phyloP scores from a whole-genome alignment of 2,888 invertebrate species.

The Parapristionchus giblindavisi region DNA sequence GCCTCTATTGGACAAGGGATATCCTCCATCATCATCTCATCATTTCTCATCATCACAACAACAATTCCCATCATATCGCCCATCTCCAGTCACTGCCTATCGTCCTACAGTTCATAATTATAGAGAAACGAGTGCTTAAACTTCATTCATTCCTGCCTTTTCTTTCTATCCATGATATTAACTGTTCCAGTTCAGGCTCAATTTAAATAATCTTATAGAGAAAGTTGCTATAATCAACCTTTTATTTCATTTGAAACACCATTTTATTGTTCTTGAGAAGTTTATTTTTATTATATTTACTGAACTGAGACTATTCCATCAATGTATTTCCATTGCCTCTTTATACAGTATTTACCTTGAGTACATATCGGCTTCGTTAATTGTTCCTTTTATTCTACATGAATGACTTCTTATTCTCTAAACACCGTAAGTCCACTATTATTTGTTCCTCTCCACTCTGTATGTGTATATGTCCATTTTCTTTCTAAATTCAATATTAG shows the following conservation, averaged over 20 bases:
- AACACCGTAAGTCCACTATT: too few relatives aligned
- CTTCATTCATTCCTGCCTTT: not conserved
- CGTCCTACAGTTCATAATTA: constrained; percentile 52
- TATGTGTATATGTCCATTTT: too few relatives aligned
- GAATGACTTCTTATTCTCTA: too few relatives aligned
- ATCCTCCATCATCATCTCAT: constrained; percentile 32
- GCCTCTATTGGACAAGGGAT: constrained; percentile 53
- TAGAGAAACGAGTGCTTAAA: constrained; percentile 58
- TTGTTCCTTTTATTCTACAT: too few relatives aligned
- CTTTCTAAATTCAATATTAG: not conserved
- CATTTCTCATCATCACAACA: constrained; percentile 14
- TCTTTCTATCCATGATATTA: not conserved
- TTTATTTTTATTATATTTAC: too few relatives aligned
- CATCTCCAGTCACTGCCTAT: constrained; percentile 41
- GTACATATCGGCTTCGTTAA: too few relatives aligned
- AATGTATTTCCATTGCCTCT: too few relatives aligned
- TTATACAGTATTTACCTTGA: too few relatives aligned
- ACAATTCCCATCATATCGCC: constrained; percentile 15
- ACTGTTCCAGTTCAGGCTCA: not conserved
- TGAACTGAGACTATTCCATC: too few relatives aligned
- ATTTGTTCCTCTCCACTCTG: too few relatives aligned
- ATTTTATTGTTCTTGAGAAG: too few relatives aligned
- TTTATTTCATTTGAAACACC: too few relatives aligned
- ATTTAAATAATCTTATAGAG: not conserved
- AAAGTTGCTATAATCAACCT: not conserved